Conservation (phyloP, 1,140 invertebrate genomes). For the Drosophila asahinai region DNA sequence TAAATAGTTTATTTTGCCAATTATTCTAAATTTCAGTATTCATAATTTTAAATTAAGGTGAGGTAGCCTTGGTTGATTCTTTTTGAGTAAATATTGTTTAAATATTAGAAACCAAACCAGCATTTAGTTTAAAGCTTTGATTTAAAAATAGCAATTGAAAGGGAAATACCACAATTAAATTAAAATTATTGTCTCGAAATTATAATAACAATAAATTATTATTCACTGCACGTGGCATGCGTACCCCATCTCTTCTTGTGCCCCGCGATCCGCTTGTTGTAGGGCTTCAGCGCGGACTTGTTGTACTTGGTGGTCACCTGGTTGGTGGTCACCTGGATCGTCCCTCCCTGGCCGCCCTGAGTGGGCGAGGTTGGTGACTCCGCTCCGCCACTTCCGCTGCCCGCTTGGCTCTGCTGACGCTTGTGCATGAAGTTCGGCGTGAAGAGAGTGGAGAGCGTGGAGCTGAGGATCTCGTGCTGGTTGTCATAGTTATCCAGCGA, state of each 20-base stretch:
- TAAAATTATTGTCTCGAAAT: too few species aligned
- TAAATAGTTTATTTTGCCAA: background rate
- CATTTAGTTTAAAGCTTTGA: too few species aligned
- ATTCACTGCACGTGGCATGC: background rate
- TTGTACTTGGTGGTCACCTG: constrained; percentile 74
- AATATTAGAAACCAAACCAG: too few species aligned
- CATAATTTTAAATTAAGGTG: background rate
- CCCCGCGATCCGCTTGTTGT: constrained; percentile 87
- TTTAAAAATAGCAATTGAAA: too few species aligned
- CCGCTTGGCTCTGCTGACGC: constrained; percentile 60
- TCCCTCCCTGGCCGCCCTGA: constrained; percentile 21
- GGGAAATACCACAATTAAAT: too few species aligned
- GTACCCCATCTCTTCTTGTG: constrained; percentile 89
- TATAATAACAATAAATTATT: background rate
- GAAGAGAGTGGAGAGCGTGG: constrained; percentile 78
- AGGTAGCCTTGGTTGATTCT: background rate
- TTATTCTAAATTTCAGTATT: background rate
- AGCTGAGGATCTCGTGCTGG: constrained; percentile 78
- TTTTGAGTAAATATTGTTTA: background rate
- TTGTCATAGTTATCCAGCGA: constrained; percentile 88
- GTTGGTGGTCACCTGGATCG: constrained; percentile 13
- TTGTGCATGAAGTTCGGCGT: constrained; percentile 85
- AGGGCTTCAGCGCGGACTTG: constrained; percentile 85
- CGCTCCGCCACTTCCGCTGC: constrained; percentile 27
- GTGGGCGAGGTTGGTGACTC: constrained; percentile 70